A percentile compares a stretch with the other conserved stretches of the same genome.
These are phyloP conservation scores for Colistium nudipinnis DNA, from an alignment of 2,113 vertebrate genomes.

Conservation along the genomic window DNA sequence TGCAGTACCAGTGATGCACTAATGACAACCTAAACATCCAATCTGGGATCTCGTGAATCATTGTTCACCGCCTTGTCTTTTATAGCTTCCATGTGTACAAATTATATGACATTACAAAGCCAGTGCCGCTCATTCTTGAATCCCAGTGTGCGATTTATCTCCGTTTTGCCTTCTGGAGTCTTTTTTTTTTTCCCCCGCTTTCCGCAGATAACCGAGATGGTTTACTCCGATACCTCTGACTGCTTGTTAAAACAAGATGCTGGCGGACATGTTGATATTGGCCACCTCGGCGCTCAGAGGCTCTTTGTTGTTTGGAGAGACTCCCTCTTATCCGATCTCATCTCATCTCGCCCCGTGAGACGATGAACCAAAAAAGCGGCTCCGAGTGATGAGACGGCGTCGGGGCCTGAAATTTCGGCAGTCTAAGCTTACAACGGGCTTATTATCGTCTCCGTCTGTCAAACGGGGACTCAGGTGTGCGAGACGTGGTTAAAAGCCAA, in stretches of 20 bases:
- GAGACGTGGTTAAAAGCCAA: slow-evolving; percentile 28
- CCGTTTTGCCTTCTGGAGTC: slow-evolving; percentile 24
- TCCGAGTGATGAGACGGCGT: slow-evolving; percentile 34
- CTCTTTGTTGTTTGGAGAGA: slow-evolving; percentile 57
- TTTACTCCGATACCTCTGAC: slow-evolving; percentile 39
- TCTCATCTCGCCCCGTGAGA: slow-evolving; percentile 57
- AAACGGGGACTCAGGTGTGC: slow-evolving; percentile 44
- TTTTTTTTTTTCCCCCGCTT: no score
- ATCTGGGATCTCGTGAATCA: slow-evolving; percentile 28
- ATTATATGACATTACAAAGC: slow-evolving; percentile 45
- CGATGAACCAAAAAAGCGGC: slow-evolving; percentile 18
- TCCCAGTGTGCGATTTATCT: slow-evolving; percentile 35
- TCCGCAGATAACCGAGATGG: slow-evolving; percentile 65
- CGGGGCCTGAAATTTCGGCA: slow-evolving; percentile 24
- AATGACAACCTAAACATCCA: slow-evolving; percentile 26
- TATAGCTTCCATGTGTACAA: slow-evolving; percentile 36
- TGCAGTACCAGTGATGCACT: slow-evolving; percentile 16
- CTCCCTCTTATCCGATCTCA: slow-evolving; percentile 45
- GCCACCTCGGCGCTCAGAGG: slow-evolving; percentile 55
- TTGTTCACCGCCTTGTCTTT: neutral
- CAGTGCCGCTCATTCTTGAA: slow-evolving; percentile 33
- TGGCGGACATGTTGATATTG: slow-evolving; percentile 45
- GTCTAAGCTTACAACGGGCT: slow-evolving; percentile 59
- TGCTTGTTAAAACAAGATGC: slow-evolving; percentile 67
- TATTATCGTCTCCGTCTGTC: slow-evolving; percentile 50